Conservation (phyloP, 2,888 invertebrate species). For the Crepidodera aurea region DNA sequence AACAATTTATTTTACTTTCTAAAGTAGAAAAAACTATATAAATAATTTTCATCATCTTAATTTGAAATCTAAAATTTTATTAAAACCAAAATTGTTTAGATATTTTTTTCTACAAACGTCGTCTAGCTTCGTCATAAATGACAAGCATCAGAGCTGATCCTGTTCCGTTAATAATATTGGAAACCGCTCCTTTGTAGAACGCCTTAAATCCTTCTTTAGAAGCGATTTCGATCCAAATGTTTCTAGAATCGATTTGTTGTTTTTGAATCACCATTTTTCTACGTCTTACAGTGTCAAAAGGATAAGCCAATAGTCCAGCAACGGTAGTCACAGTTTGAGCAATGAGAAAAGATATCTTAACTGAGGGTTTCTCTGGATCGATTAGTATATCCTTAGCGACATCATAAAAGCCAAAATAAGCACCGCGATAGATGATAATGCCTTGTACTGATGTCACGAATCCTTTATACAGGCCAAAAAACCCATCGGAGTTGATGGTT, state of each 20-base stretch:
- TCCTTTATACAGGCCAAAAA: slow-evolving; percentile 70
- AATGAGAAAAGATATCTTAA: neutral
- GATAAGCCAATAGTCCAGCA: neutral
- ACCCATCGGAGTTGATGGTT: slow-evolving; percentile 66
- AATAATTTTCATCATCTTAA: too few relatives aligned
- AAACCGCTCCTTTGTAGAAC: neutral
- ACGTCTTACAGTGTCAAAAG: slow-evolving; percentile 2
- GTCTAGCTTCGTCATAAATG: neutral
- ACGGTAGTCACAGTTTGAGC: neutral
- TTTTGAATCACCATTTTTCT: slow-evolving; percentile 1
- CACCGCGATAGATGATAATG: slow-evolving; percentile 71
- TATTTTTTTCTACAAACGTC: too few relatives aligned
- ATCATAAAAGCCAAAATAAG: slow-evolving; percentile 67
- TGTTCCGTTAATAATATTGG: neutral
- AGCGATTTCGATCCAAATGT: neutral
- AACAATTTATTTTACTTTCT: too few relatives aligned
- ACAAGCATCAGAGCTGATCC: neutral
- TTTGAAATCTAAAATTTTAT: too few relatives aligned
- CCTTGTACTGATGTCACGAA: slow-evolving; percentile 71
- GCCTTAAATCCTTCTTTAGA: neutral
- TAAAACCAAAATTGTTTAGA: too few relatives aligned
- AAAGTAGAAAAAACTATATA: too few relatives aligned
- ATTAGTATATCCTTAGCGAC: neutral
- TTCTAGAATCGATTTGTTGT: neutral
- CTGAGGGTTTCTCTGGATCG: neutral